These are phyloP conservation scores for Sanderia malayensis DNA, from an alignment of 30 jellyfish, hydroid and myxozoan genomes.

Conservation along the genomic window DNA sequence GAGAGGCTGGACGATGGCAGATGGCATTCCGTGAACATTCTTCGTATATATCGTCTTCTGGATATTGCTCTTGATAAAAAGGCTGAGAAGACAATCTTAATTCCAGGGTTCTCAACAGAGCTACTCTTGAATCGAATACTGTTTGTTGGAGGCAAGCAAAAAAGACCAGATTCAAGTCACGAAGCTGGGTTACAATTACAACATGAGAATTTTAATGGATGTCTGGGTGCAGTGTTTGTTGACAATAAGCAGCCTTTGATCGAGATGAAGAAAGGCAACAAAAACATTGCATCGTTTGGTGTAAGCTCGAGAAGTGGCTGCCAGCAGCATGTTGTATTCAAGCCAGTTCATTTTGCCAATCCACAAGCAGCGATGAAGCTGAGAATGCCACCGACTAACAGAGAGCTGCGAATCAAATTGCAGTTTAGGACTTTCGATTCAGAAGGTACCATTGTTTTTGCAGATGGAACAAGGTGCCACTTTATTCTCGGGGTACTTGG, in stretches of 20 bases:
- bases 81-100: constrained; percentile 28
- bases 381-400: constrained; percentile 19
- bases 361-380: constrained; percentile 47
- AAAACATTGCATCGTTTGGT: constrained; percentile 42
- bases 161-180: background rate
- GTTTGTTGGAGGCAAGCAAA: constrained; percentile 54
- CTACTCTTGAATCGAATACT: constrained; percentile 31
- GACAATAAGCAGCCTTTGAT: constrained; percentile 60
- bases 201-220: constrained; percentile 39
- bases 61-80: constrained; percentile 41
- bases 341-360: constrained; percentile 65
- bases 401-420: constrained; percentile 44
- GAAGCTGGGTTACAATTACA: background rate
- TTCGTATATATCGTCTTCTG: constrained; percentile 38
- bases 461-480: constrained; percentile 65
- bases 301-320: constrained; percentile 8
- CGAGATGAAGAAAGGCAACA: constrained; percentile 27
- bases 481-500: constrained; percentile 46
- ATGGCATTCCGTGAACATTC: constrained; percentile 55
- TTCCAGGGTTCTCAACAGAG: constrained; percentile 54
- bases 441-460: constrained; percentile 57
- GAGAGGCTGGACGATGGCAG: constrained; percentile 39
- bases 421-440: constrained; percentile 63
- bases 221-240: constrained; percentile 34
- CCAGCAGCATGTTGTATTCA: constrained; percentile 18